Base-by-base conservation (phyloP, 35 echinoderm and acorn worm species). In the Apostichopus californicus region DNA sequence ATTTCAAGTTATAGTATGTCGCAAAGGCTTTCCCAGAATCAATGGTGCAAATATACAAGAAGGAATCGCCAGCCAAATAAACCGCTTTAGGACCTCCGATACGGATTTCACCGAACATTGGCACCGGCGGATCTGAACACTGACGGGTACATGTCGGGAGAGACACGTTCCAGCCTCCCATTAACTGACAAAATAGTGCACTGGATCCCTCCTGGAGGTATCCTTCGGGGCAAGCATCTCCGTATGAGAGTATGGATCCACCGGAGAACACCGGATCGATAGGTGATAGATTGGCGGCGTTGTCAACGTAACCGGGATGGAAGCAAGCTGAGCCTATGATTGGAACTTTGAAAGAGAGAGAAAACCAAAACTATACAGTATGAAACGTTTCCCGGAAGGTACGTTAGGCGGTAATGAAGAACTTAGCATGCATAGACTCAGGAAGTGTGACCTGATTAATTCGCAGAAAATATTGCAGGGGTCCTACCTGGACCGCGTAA, bases 261-360 rank as follows among this genome's bases (percentile, higher is more conserved):
- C 55, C 18, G 24, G 70, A 5, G 21, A 91, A 77, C 5, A 53
- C 54, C 25, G 72, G 72, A 8, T 54, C 77, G 46, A 91, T 78
- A 4, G 53, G 54, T 54, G 71, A 53, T 77, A 54, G 15, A 34
- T 57, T 59, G 52, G 3, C 68, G 20, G 7, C 73, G 18, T 77
- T 91, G 13, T 79, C 71, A 24, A 79, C 89, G 56, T 91, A 91
- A 0, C 89, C 89, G 22, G 89, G 89, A 68, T 91, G 89, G 13
- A 91, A 91, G 53, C 89, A 91, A n/a, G 57, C 64, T 4, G 86
- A 89, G 7, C 68, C 86, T 12, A 6, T 5, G 53, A 91, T 57
- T 9, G 77, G 72, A 34, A 55, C 71, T 91, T 34, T 10, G 60
- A 13, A 89, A 7, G 6, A 73, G 4, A 89, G 8, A 54, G 34